phyloP scores from a whole-genome alignment of 2,888 invertebrate genomes.

The Synanthedon myopaeformis region DNA sequence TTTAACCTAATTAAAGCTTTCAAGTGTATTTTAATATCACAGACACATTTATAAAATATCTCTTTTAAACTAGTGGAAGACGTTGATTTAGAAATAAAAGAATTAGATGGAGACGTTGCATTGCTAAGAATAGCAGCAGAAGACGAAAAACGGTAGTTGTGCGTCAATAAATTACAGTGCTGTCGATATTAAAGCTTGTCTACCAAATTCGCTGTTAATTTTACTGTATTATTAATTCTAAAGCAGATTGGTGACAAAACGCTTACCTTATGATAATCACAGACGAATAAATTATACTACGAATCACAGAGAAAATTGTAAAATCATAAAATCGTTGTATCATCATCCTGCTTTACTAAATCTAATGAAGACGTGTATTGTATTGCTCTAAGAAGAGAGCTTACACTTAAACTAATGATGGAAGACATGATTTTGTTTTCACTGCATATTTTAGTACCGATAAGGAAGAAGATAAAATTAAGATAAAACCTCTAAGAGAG shows the following conservation, averaged over 20 bases:
- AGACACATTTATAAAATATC: slow-evolving; percentile 30
- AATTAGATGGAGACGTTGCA: not conserved
- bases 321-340: slow-evolving; percentile 18
- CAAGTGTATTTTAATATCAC: slow-evolving; percentile 48
- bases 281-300: slow-evolving; percentile 12
- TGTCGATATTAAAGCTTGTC: slow-evolving; percentile 61
- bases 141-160: slow-evolving; percentile 11
- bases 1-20: slow-evolving; percentile 53
- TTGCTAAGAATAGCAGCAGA: not conserved
- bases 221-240: slow-evolving; percentile 40
- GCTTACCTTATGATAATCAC: slow-evolving; percentile 10
- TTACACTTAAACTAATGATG: slow-evolving; percentile 53
- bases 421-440: slow-evolving; percentile 70
- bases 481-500: slow-evolving; percentile 5
- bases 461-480: slow-evolving; percentile 11
- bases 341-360: slow-evolving; percentile 41
- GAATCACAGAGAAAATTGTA: slow-evolving; percentile 19
- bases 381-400: slow-evolving; percentile 22
- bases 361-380: slow-evolving; percentile 60
- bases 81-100: slow-evolving; percentile 21
- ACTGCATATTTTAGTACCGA: slow-evolving; percentile 46
- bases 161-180: slow-evolving; percentile 46
- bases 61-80: slow-evolving; percentile 56
- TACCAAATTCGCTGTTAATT: slow-evolving; percentile 63
- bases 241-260: slow-evolving; percentile 26